Evolutionary conservation across 2,113 vertebrate genomes (phyloP).

Genomic region (Telmatochromis sp.): DNA sequence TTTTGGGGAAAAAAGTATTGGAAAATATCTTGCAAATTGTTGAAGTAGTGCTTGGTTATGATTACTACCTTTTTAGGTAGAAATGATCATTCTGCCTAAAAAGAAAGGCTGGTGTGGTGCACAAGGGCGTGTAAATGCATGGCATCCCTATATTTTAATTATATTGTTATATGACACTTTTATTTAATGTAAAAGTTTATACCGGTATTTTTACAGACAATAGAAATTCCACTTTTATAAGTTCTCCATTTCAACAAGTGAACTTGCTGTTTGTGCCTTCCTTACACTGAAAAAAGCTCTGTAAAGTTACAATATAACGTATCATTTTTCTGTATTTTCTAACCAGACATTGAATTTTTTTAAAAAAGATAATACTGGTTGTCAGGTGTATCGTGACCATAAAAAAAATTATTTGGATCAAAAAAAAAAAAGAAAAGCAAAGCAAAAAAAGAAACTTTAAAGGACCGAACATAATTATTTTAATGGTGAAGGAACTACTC

Average conservation of each 20-base stretch:
- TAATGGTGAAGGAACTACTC: background rate
- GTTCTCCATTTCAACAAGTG: background rate
- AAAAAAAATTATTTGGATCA: background rate
- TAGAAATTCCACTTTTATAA: background rate
- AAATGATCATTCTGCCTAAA: background rate
- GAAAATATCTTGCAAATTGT: background rate
- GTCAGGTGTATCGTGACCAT: background rate
- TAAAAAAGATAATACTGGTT: accelerated
- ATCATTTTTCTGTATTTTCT: background rate
- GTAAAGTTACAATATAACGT: background rate
- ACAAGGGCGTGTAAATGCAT: background rate
- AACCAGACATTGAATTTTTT: background rate
- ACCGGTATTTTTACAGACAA: background rate
- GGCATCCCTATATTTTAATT: background rate
- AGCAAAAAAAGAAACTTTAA: background rate
- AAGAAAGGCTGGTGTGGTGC: background rate
- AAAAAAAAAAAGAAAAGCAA: background rate
- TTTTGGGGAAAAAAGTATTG: accelerated
- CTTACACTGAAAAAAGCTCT: background rate
- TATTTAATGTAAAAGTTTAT: background rate
- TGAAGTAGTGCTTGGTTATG: background rate
- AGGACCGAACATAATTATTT: background rate
- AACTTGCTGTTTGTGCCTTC: background rate
- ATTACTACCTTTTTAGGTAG: background rate
- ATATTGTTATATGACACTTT: background rate